Conservation (phyloP, 2,113 vertebrate genomes). For the Nothobranchius kuhntae region DNA sequence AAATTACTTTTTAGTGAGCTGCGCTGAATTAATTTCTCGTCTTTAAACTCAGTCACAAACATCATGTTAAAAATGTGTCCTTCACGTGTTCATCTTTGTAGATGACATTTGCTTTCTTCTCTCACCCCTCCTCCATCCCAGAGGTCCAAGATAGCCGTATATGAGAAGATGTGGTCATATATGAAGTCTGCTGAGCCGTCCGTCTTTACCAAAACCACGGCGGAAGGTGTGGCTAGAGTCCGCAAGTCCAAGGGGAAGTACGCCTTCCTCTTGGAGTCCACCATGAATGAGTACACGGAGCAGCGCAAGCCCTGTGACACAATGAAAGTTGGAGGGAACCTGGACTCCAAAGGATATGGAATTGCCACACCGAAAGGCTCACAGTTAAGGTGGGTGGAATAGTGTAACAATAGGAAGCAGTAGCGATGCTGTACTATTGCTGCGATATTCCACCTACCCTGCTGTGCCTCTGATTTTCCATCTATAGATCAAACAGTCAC, state of each 20-base stretch:
- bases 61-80: too few relatives aligned
- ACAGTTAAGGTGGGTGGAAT: conserved; percentile 99
- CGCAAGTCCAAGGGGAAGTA: conserved; percentile 99
- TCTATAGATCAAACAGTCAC: conserved; percentile 22
- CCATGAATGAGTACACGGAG: conserved; percentile 99
- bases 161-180: conserved; percentile 99
- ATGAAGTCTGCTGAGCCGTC: conserved; percentile 98
- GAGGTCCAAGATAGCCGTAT: conserved; percentile 99
- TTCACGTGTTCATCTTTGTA: neutral
- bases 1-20: too few relatives aligned
- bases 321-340: conserved; percentile 99
- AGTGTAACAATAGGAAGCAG: conserved; percentile 93
- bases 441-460: conserved; percentile 99
- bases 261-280: conserved; percentile 99
- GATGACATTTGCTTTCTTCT: conserved; percentile 7
- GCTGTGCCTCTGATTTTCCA: conserved; percentile 86
- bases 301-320: conserved; percentile 99
- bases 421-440: conserved; percentile 86
- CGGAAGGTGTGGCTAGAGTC: conserved; percentile 95
- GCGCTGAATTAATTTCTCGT: too few relatives aligned
- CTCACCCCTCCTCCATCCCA: conserved; percentile 50
- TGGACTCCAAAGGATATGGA: conserved; percentile 99
- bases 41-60: too few relatives aligned
- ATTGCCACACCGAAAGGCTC: conserved; percentile 99
- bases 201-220: conserved; percentile 97